Base-by-base conservation (phyloP, 2,113 vertebrate genomes). In the Pluvianellus socialis region DNA sequence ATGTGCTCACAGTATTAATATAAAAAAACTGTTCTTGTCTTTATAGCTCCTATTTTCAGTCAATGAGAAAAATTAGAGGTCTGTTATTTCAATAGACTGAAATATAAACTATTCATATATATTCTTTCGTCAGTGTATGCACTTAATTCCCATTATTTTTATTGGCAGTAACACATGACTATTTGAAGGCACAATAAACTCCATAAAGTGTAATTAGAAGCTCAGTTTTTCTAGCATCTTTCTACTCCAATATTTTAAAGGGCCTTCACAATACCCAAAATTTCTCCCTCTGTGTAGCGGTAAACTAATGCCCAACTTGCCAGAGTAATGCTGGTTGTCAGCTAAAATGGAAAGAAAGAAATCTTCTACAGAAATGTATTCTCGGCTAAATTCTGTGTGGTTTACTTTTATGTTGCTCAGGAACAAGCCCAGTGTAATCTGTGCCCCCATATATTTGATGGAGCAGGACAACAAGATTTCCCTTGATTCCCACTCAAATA, bases 51-150 rank as follows among this genome's bases (percentile, higher is more conserved):
- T 97, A 95, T 97, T 96, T 97, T 97, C 73, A 95, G 81, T 86
- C 91, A 95, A 79, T 91, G 95, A 75, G 56, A 92, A 95, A 95
- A 97, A 96, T 94, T 62, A 94, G 91, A 93, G 26, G 47, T 86
- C 68, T 96, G 21, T 88, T 94, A 91, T 89, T 96, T 95, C 97
- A 94, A 89, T 65, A 94, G 92, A 79, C 86, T 91, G 80, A 95
- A 95, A 97, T 96, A 97, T 91, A 95, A 96, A 94, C 96, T 94
- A 95, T 97, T 97, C 89, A 96, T 94, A 84, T 82, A 91, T 53
- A 92, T 93, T 96, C 81, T 97, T 96, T 80, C 84, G 7, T 82
- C 95, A 94, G 62, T 90, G 89, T 95, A 95, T 94, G 91, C 71
- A 88, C 63, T 91, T 96, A 95, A 95, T 96, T 96, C 67, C 91